A percentile compares a stretch with the other conserved stretches of the same genome.
phyloP scores from a whole-genome alignment of 2,888 invertebrate genomes.

The Hypselothyrea guttata region DNA sequence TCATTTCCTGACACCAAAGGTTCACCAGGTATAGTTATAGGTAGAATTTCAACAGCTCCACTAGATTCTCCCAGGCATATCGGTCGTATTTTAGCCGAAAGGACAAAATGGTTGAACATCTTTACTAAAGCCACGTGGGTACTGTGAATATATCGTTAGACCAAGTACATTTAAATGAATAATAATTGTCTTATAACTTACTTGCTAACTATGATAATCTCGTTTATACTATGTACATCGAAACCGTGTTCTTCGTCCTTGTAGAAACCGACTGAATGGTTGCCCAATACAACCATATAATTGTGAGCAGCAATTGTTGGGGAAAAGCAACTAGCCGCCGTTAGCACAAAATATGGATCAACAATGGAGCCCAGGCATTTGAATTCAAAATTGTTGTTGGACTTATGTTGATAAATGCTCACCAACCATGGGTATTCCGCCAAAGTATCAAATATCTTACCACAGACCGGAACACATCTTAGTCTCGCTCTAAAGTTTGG shows the following conservation, averaged over 20 bases:
- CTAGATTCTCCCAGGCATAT: constrained; percentile 16
- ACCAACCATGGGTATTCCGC: constrained; percentile 71
- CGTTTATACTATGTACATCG: constrained; percentile 27
- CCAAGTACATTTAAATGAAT: not conserved
- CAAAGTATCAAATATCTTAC: constrained; percentile 32
- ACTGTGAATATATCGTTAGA: constrained; percentile 15
- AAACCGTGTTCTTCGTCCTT: constrained; percentile 11
- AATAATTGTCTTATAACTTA: constrained; percentile 23
- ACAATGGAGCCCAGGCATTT: constrained; percentile 41
- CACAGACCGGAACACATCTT: constrained; percentile 71
- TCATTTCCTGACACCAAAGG: not conserved
- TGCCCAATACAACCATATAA: constrained; percentile 25
- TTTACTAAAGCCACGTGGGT: not conserved
- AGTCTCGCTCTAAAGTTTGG: not conserved
- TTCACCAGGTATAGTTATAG: constrained; percentile 12
- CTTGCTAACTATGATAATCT: constrained; percentile 7
- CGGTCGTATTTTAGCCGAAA: constrained; percentile 33
- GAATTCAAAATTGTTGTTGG: not conserved
- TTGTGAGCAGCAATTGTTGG: too few species aligned
- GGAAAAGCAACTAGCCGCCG: constrained; percentile 15
- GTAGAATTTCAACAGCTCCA: too few species aligned
- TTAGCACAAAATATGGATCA: constrained; percentile 22
- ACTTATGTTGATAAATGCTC: constrained; percentile 32
- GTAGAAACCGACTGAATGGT: constrained; percentile 13
- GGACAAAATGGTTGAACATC: constrained; percentile 20